These are phyloP conservation scores for Callosobruchus maculatus DNA, from an alignment of 2,888 invertebrate genomes.

Conservation along the genomic window DNA sequence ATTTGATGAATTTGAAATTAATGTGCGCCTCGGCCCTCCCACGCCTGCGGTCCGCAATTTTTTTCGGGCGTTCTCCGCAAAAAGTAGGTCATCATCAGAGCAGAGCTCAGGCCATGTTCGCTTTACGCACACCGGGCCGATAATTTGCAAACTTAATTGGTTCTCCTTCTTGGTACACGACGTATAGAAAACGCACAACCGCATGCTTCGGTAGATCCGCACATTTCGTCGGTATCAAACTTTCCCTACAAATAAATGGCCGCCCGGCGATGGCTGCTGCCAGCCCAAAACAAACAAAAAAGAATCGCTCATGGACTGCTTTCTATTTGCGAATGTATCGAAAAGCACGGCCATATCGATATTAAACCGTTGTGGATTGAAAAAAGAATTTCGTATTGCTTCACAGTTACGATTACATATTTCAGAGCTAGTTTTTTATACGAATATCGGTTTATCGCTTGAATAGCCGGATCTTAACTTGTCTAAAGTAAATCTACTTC, in stretches of 20 bases:
- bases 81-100: background rate
- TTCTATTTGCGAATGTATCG: background rate
- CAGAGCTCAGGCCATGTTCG: background rate
- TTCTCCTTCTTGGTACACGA: conserved; percentile 2
- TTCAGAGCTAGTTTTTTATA: no score
- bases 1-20: background rate
- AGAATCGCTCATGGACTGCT: background rate
- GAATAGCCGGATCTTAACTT: no score
- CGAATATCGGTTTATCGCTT: no score
- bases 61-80: background rate
- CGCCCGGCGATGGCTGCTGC: conserved; percentile 8
- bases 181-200: background rate
- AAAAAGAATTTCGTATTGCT: no score
- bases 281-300: conserved; percentile 13
- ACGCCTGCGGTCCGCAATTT: background rate
- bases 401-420: no score
- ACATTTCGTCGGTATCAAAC: conserved; percentile 9
- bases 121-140: conserved; percentile 22
- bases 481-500: no score
- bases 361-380: background rate
- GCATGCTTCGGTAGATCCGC: background rate
- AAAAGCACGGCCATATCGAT: background rate
- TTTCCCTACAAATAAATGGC: conserved; percentile 23
- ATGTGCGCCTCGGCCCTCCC: background rate
- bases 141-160: conserved; percentile 38